Conservation (phyloP, 2,888 invertebrate species). For the Cancer borealis region DNA sequence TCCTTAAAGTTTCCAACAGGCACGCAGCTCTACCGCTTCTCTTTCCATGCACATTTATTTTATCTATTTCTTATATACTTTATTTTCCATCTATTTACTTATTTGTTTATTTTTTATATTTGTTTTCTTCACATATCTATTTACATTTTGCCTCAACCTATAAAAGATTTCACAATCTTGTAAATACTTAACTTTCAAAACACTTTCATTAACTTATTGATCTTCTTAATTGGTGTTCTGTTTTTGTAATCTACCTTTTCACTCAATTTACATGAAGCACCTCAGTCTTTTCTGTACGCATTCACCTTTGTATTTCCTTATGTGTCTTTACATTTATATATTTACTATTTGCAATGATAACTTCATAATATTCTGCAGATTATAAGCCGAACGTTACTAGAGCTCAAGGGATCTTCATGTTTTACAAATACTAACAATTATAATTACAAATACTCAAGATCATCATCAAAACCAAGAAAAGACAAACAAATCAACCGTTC, state of each 20-base stretch:
- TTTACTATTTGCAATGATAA: not conserved
- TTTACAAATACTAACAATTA: no score
- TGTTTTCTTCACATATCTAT: not conserved
- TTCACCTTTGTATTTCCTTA: not conserved
- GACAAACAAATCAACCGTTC: no score
- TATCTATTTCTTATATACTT: not conserved
- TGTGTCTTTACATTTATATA: not conserved
- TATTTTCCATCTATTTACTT: not conserved
- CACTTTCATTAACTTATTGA: no score
- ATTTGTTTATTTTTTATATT: not conserved
- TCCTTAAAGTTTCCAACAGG: not conserved
- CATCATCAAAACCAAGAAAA: no score
- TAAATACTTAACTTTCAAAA: no score
- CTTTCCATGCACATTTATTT: not conserved
- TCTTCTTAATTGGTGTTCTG: no score
- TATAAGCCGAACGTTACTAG: no score
- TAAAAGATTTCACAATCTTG: no score
- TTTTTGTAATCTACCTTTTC: no score
- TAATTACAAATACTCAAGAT: no score
- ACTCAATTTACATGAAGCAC: no score
- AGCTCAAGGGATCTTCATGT: no score
- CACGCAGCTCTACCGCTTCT: not conserved
- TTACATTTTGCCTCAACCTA: not conserved
- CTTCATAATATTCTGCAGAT: not conserved
- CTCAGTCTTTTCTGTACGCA: not conserved